Evolutionary conservation across 2,888 invertebrate genomes (phyloP).

Genomic region (Elysia crispata): DNA sequence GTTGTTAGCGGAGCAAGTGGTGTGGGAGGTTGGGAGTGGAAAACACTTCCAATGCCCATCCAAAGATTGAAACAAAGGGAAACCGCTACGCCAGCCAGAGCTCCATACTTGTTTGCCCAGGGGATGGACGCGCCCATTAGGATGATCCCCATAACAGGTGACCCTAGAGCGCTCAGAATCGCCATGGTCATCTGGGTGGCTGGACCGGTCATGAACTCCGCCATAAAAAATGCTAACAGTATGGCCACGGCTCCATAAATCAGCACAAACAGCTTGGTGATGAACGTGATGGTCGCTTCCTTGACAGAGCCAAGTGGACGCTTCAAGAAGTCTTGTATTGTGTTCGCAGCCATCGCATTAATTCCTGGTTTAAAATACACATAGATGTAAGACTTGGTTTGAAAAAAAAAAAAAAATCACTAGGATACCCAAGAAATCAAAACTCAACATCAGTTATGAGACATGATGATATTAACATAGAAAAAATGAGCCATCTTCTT

Average conservation of each 20-base stretch:
- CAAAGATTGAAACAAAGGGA: conserved; percentile 40
- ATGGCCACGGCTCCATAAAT: conserved; percentile 54
- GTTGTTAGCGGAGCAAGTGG: not conserved
- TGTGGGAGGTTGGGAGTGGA: conserved; percentile 28
- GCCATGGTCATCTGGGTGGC: conserved; percentile 57
- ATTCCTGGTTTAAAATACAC: conserved; percentile 59
- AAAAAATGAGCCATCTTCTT: too few species aligned
- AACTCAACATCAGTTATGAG: too few species aligned
- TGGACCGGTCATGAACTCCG: conserved; percentile 54
- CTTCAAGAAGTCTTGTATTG: conserved; percentile 59
- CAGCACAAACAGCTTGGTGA: conserved; percentile 58
- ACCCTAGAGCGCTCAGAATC: conserved; percentile 58
- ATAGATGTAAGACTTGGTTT: too few species aligned
- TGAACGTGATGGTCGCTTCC: conserved; percentile 54
- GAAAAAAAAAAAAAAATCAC: too few species aligned
- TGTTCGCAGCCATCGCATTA: conserved; percentile 63
- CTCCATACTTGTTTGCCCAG: conserved; percentile 53
- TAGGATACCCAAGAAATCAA: too few species aligned
- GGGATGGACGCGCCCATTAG: conserved; percentile 59
- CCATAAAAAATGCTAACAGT: conserved; percentile 55
- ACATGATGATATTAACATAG: too few species aligned
- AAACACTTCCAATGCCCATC: conserved; percentile 24
- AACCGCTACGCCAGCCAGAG: conserved; percentile 27
- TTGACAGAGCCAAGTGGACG: conserved; percentile 33
- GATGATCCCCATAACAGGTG: conserved; percentile 60